A percentile compares a stretch with the other conserved stretches of the same genome.
Evolutionary conservation across 2,888 invertebrate species (phyloP).

Genomic region (Operophtera brumata): DNA sequence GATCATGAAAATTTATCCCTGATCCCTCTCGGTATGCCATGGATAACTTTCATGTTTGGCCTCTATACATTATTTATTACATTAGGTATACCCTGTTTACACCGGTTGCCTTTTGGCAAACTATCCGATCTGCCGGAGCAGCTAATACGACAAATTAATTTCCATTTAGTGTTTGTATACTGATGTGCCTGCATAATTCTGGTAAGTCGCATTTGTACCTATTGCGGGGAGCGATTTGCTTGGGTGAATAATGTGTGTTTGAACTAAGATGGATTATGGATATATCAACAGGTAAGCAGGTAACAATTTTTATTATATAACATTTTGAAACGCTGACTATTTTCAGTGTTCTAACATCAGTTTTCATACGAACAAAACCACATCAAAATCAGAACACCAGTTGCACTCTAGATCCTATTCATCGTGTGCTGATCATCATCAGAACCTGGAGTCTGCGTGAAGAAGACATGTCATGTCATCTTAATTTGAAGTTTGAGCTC

Average conservation of each 20-base stretch:
- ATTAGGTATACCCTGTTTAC: conserved; percentile 70
- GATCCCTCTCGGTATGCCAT: conserved; percentile 66
- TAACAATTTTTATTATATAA: too few relatives aligned
- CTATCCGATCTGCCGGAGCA: conserved; percentile 48
- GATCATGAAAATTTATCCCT: conserved; percentile 75
- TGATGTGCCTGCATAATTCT: conserved; percentile 41
- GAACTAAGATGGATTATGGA: not conserved
- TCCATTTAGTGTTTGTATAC: conserved; percentile 49
- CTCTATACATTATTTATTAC: conserved; percentile 76
- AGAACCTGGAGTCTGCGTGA: too few relatives aligned
- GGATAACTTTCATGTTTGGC: conserved; percentile 73
- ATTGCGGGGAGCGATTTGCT: conserved; percentile 30
- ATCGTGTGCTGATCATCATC: too few relatives aligned
- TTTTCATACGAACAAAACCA: too few relatives aligned
- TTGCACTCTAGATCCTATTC: too few relatives aligned
- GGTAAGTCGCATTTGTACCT: conserved; percentile 35
- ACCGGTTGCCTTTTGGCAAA: conserved; percentile 62
- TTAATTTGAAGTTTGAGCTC: too few relatives aligned
- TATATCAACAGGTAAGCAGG: not conserved
- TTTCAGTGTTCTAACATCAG: too few relatives aligned
- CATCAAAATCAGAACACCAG: too few relatives aligned
- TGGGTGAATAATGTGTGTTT: conserved; percentile 23
- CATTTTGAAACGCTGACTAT: too few relatives aligned
- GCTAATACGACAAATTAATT: conserved; percentile 58
- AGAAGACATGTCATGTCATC: too few relatives aligned